A percentile compares a stretch with the other conserved stretches of the same genome.
Evolutionary conservation across 2,888 invertebrate species (phyloP).

Genomic region (Camponotus fellah): DNA sequence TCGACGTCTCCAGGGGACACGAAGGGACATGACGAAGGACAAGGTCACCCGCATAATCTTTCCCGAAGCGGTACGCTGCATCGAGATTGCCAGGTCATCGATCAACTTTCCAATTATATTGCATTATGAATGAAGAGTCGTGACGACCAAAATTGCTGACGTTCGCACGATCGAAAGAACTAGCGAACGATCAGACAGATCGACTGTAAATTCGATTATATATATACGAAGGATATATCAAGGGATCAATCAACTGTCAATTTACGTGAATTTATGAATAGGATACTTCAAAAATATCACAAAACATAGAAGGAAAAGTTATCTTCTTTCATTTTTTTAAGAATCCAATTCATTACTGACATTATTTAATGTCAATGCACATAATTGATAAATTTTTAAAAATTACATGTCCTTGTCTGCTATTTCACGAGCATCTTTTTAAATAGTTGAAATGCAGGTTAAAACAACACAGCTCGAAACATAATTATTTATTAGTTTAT

Average conservation of each 20-base stretch:
- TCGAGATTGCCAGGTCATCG: conserved; percentile 39
- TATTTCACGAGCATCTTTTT: not conserved
- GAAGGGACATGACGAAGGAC: conserved; percentile 11
- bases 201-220: not conserved
- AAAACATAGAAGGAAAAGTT: not conserved
- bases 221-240: not conserved
- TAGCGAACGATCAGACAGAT: not conserved
- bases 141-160: conserved; percentile 33
- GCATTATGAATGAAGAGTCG: conserved; percentile 41
- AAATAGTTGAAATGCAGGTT: not conserved
- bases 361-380: not conserved
- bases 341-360: not conserved
- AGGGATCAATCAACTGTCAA: not conserved
- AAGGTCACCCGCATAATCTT: conserved; percentile 41
- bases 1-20: not conserved
- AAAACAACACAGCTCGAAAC: not conserved
- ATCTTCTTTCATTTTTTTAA: not conserved
- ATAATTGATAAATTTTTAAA: not conserved
- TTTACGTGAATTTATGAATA: not conserved
- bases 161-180: conserved; percentile 29
- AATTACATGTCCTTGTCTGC: not conserved
- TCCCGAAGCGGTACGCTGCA: not conserved
- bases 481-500: not conserved
- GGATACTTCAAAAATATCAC: not conserved
- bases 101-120: conserved; percentile 48